A percentile compares a stretch with the other conserved stretches of the same genome.
Conservation (phyloP, 2,888 invertebrate genomes). For the Eilema depressum region DNA sequence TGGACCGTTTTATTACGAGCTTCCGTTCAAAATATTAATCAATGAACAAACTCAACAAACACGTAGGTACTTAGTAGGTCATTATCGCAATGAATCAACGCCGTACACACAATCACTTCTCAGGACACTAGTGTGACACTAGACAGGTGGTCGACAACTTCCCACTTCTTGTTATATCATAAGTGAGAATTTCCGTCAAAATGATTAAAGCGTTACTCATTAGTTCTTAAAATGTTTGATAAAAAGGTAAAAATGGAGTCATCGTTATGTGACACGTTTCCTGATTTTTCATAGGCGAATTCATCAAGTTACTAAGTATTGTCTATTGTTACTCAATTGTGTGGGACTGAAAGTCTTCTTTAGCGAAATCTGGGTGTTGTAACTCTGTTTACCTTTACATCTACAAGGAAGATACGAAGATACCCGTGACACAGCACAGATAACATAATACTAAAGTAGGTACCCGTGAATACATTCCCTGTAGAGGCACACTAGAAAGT, state of each 20-base stretch:
- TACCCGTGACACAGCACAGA: too few relatives aligned
- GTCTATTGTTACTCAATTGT: background rate
- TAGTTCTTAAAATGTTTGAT: background rate
- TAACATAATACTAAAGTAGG: too few relatives aligned
- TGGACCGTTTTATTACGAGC: constrained; percentile 28
- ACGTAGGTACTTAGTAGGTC: constrained; percentile 29
- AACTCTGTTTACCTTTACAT: background rate
- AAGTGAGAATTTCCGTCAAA: background rate
- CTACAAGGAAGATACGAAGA: background rate
- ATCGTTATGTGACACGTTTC: background rate
- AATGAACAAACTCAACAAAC: constrained; percentile 22
- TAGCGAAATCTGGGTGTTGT: background rate
- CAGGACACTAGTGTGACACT: constrained; percentile 7
- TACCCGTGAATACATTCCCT: background rate
- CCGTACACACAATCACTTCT: constrained; percentile 9
- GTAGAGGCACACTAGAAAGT: background rate
- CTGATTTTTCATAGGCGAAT: background rate
- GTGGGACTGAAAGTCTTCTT: background rate
- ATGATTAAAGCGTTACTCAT: background rate
- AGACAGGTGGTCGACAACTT: constrained; percentile 16
- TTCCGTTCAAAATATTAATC: constrained; percentile 22
- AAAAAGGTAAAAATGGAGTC: background rate
- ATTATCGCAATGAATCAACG: constrained; percentile 41
- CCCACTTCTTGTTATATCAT: constrained; percentile 9
- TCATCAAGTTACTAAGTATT: too few relatives aligned